phyloP scores from a whole-genome alignment of 2,888 invertebrate species.

The Microplitis manilae region DNA sequence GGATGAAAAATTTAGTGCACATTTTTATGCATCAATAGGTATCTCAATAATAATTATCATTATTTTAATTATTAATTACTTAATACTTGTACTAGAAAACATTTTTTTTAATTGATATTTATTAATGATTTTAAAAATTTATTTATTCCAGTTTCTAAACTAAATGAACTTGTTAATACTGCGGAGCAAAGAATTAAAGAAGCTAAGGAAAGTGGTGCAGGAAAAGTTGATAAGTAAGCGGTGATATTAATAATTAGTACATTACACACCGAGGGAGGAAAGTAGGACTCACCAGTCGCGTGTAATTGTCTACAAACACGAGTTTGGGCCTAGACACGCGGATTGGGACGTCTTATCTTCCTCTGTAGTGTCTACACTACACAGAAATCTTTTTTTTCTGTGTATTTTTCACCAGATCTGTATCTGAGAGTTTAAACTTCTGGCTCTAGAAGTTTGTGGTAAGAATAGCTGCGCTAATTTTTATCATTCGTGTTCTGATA shows the following conservation, averaged over 20 bases:
- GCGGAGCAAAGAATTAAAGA: conserved; percentile 81
- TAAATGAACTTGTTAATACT: conserved; percentile 80
- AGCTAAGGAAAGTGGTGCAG: conserved; percentile 81
- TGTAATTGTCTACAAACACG: too few relatives aligned
- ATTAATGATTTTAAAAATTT: not conserved
- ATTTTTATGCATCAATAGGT: conserved; percentile 44
- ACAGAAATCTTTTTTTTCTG: too few relatives aligned
- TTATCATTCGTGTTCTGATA: too few relatives aligned
- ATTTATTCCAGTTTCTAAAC: conserved; percentile 78
- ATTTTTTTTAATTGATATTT: conserved; percentile 13
- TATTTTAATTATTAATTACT: conserved; percentile 50
- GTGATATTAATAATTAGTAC: conserved; percentile 4
- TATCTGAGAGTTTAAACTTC: too few relatives aligned
- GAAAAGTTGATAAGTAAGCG: conserved; percentile 85
- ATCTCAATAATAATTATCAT: conserved; percentile 26
- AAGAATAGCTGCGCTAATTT: too few relatives aligned
- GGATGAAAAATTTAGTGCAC: conserved; percentile 61
- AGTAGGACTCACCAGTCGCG: too few relatives aligned
- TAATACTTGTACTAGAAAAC: conserved; percentile 48
- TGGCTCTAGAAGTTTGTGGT: too few relatives aligned
- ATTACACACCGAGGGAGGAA: too few relatives aligned
- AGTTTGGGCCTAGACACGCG: too few relatives aligned
- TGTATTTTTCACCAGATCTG: too few relatives aligned
- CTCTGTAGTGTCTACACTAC: too few relatives aligned
- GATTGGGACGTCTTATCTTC: too few relatives aligned